Conservation (phyloP, 2,113 vertebrate species). For the Balaeniceps rex region DNA sequence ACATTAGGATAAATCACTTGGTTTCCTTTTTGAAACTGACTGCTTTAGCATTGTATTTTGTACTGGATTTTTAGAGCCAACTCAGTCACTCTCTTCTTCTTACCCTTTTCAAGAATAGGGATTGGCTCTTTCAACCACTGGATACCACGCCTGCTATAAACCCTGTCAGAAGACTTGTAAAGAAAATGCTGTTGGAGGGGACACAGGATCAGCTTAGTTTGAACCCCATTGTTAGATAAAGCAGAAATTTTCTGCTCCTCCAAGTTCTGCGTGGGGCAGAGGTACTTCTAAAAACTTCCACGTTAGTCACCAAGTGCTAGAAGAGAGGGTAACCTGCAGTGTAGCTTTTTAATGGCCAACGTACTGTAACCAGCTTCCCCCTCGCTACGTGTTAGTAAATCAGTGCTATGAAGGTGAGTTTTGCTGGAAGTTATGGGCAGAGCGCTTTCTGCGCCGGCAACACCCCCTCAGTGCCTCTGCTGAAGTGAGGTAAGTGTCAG, state of each 20-base stretch:
- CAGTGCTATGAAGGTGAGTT: background rate
- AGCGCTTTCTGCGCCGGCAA: background rate
- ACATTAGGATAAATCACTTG: background rate
- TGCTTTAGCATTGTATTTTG: background rate
- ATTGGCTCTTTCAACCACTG: background rate
- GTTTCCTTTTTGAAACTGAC: background rate
- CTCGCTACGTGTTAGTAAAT: accelerated
- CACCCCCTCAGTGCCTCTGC: background rate
- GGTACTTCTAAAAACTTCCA: background rate
- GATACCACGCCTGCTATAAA: background rate
- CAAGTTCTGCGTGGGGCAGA: background rate
- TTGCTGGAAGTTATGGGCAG: background rate
- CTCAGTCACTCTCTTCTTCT: background rate
- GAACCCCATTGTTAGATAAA: background rate
- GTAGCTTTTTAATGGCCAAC: background rate
- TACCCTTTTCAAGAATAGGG: background rate
- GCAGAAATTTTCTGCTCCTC: background rate
- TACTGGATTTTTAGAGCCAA: background rate
- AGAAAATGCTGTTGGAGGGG: background rate
- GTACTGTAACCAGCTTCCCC: background rate
- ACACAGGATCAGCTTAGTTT: background rate
- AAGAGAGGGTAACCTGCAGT: background rate
- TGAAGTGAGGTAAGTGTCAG: background rate
- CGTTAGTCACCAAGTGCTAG: too few species aligned
- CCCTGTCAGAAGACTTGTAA: background rate